Base-by-base conservation (phyloP, 2,797 vertebrate genomes). In the Discoglossus pictus region DNA sequence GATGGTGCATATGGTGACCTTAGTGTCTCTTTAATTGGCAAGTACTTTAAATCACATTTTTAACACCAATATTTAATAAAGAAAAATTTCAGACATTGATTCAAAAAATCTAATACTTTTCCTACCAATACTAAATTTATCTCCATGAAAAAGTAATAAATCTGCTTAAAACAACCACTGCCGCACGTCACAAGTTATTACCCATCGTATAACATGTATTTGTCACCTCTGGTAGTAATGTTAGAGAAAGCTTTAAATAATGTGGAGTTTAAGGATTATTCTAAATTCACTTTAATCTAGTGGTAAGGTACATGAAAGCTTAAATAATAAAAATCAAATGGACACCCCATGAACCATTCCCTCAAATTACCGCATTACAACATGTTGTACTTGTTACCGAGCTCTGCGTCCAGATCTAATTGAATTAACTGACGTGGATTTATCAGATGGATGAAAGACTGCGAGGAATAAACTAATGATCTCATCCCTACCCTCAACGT, bases 241-340 rank as follows among this genome's bases (percentile, higher is more conserved):
- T 52, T 43, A 51, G 36, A 61, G 51, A 16, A 61, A 52, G 48
- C 38, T 35, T 68, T 17, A 68, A 68, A 68, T 34, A 60, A 59
- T 43, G 43, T 59, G 10, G 47, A 60, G 55, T 25, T 25, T 23
- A 9, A n/a, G 43, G 65, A 61, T 61, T 68, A 51, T 23, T 47
- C 39, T 21, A 68, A 68, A 44, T 60, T 76, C 67, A 42, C 65
- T 25, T 11, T 60, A 38, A 77, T 42, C 7, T 27, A 76, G 23
- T 61, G 73, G 69, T 51, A 75, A 64, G 61, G 61, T 47, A 50
- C 1, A 71, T 47, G 65, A 2, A 38, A 66, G 65, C 50, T 73
- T 21, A 76, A 76, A 61, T 78, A 78, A 83, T 78, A 82, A 77
- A 81, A 87, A 83, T 17, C 62, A 79, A 82, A 35, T 59, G 18